phyloP scores from a whole-genome alignment of 2,797 vertebrate genomes.

The Acipenser ruthenus region DNA sequence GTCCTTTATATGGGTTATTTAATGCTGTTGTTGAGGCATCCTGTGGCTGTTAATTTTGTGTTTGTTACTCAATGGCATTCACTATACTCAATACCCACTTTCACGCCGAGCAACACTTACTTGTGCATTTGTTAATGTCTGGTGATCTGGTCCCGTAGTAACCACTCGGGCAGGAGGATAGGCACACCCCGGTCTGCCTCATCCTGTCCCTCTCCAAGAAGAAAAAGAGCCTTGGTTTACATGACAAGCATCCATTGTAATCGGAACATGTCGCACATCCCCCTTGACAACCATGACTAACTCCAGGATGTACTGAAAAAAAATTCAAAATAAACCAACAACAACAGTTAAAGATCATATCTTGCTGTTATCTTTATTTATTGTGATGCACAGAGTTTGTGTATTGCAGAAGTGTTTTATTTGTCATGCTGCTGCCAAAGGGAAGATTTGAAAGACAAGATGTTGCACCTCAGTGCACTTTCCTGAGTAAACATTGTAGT shows the following conservation, averaged over 20 bases:
- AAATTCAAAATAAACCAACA: constrained; percentile 2
- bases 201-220: constrained; percentile 95
- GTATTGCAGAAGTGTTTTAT: neutral
- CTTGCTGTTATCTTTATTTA: no score
- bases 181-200: constrained; percentile 94
- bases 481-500: no score
- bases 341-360: no score
- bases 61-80: no score
- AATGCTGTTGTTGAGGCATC: no score
- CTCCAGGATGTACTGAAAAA: constrained; percentile 73
- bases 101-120: constrained; percentile 57
- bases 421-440: neutral
- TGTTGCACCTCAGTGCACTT: no score
- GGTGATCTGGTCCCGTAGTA: constrained; percentile 91
- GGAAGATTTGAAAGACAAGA: neutral
- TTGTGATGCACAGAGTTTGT: neutral
- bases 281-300: constrained; percentile 85
- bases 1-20: no score
- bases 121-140: constrained; percentile 94
- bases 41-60: no score
- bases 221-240: constrained; percentile 94
- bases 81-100: no score
- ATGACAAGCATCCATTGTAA: constrained; percentile 96
- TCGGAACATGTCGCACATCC: constrained; percentile 95
- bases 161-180: constrained; percentile 89